Evolutionary conservation across 2,888 invertebrate genomes (phyloP).

Genomic region (Chironomus riparius): DNA sequence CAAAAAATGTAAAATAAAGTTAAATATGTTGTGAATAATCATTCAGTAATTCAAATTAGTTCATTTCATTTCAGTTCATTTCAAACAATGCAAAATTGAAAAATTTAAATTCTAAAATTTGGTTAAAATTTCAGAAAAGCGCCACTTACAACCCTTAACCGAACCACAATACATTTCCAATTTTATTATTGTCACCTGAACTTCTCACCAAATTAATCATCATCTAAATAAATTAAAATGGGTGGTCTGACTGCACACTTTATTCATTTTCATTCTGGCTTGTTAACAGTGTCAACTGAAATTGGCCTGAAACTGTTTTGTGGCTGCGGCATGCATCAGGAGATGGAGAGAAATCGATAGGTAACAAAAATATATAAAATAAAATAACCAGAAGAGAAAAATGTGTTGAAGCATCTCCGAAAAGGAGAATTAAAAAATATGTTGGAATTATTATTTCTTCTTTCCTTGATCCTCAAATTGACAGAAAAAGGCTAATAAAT

Average conservation of each 20-base stretch:
- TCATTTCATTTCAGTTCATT: too few relatives aligned
- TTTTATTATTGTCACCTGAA: constrained; percentile 5
- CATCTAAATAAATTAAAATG: constrained; percentile 12
- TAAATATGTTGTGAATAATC: too few relatives aligned
- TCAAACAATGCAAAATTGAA: too few relatives aligned
- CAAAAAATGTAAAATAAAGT: too few relatives aligned
- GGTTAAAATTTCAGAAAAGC: too few relatives aligned
- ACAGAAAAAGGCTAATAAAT: not conserved
- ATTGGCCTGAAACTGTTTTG: not conserved
- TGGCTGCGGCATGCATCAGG: not conserved
- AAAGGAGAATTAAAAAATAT: too few relatives aligned
- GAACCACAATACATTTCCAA: too few relatives aligned
- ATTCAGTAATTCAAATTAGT: too few relatives aligned
- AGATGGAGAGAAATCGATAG: not conserved
- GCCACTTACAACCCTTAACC: too few relatives aligned
- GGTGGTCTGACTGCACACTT: constrained; percentile 7
- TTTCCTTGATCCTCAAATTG: not conserved
- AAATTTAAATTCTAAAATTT: too few relatives aligned
- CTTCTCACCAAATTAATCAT: constrained; percentile 22
- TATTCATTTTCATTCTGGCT: not conserved
- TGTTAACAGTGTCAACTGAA: not conserved
- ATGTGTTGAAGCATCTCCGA: too few relatives aligned
- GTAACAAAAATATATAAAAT: not conserved
- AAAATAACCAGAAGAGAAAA: too few relatives aligned
- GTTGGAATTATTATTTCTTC: not conserved